These are phyloP conservation scores for Ethmia dodecea DNA, from an alignment of 2,888 invertebrate genomes.

Conservation along the genomic window DNA sequence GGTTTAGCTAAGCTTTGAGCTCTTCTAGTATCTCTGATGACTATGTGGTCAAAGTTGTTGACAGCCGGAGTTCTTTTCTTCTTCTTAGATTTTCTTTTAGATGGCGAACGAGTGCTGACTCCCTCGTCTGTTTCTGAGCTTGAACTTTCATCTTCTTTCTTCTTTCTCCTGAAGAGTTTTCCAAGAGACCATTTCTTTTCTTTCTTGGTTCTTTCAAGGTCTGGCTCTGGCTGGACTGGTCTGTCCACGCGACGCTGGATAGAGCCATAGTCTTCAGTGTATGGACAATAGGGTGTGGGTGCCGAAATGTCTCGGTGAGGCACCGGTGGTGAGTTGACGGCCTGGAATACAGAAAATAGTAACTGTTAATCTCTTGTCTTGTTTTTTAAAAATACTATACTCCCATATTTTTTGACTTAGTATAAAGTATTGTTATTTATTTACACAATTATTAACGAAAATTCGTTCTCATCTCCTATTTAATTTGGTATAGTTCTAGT, in stretches of 20 bases:
- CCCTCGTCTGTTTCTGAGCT: conserved; percentile 74
- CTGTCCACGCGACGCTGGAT: conserved; percentile 54
- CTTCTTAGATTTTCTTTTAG: conserved; percentile 67
- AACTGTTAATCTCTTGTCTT: not conserved
- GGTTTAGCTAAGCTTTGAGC: conserved; percentile 69
- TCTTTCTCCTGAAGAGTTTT: conserved; percentile 86
- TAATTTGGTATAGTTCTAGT: too few relatives aligned
- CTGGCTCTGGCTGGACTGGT: conserved; percentile 45
- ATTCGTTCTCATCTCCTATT: too few relatives aligned
- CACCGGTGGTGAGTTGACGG: conserved; percentile 70
- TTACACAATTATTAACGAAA: too few relatives aligned
- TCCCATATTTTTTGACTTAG: too few relatives aligned
- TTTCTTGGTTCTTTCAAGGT: conserved; percentile 66
- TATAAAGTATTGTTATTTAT: too few relatives aligned
- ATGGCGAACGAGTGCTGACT: conserved; percentile 55
- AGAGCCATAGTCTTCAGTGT: conserved; percentile 60
- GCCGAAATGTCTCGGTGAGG: conserved; percentile 59
- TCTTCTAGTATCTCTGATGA: conserved; percentile 71
- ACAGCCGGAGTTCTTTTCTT: conserved; percentile 72
- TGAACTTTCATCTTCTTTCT: conserved; percentile 80
- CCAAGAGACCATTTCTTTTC: conserved; percentile 91
- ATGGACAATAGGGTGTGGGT: conserved; percentile 50
- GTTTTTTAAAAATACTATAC: too few relatives aligned
- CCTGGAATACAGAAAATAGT: conserved; percentile 53
- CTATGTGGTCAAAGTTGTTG: conserved; percentile 82